Base-by-base conservation (phyloP, 53 echinoderm and acorn worm species). In the Hippasteria phrygiana region DNA sequence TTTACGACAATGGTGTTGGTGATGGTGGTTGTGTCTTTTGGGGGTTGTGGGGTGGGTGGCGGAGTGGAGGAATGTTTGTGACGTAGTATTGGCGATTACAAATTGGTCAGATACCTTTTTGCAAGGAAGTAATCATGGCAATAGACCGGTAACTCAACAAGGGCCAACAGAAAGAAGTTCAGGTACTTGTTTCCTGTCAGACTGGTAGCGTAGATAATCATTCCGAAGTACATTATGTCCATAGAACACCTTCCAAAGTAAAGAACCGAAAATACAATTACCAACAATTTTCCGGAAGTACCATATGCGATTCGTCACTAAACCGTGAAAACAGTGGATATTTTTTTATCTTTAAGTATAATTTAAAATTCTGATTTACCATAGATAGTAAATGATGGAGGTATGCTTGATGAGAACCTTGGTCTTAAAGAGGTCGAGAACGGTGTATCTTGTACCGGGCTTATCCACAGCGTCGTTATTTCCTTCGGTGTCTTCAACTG, bases 131-230 rank as follows among this genome's bases (percentile, higher is more conserved):
- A 63, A 36, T 89, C 89, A 54, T 89, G 33, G 38, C 75, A 18
- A 69, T 94, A 94, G 12, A 89, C 87, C 1, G 92, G 92, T 18
- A 92, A 67, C 56, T 94, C 94, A n/a, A 89, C 94, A 6, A 92
- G 28, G 1, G 71, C 85, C 16, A 94, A 72, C 1, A 94, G 87
- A 41, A 92, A 92, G 66, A 89, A 90, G 54, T 94, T 94, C 20
- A 94, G 26, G 56, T 94, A 94, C 53, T 86, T 86, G 78, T 94
- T 82, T 37, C 92, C 94, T 12, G 84, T 88, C 2, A 94, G 83
- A 48, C 55, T 83, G 14, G 92, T 85, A 42, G 87, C 86, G 45
- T 85, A 46, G 45, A 89, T 24, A 9, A 89, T 71, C 2, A 94
- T 41, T 18, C 92, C 94, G 40, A 89, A 94, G 87, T 94, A 94